Conservation (phyloP, 2,797 vertebrate species). For the Threskiornis aethiopicus region DNA sequence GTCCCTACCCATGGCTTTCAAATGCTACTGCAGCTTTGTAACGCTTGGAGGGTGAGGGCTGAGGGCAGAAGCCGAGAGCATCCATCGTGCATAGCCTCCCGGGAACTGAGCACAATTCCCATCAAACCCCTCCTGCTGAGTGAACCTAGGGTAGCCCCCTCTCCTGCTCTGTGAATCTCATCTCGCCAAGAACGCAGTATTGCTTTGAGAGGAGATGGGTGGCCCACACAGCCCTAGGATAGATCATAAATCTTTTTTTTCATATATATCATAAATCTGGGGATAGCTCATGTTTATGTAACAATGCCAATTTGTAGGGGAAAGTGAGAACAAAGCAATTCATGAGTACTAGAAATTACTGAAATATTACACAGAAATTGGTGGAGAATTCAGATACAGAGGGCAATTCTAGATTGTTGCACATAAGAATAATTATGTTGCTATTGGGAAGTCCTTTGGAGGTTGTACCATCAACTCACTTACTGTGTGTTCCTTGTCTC, state of each 20-base stretch:
- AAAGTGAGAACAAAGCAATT: neutral
- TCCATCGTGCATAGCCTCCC: accelerated
- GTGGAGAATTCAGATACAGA: neutral
- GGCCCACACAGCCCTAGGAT: neutral
- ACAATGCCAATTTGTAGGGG: neutral
- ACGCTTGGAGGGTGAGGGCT: neutral
- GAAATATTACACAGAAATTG: neutral
- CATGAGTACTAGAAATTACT: neutral
- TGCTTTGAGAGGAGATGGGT: neutral
- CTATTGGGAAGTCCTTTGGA: neutral
- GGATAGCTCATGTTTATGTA: neutral
- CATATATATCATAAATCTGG: neutral
- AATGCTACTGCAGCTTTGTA: neutral
- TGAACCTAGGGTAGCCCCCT: neutral
- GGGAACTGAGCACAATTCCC: neutral
- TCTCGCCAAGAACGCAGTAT: neutral
- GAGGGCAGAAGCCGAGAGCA: neutral
- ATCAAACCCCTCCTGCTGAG: neutral
- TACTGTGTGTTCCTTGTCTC: neutral
- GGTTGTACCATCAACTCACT: neutral
- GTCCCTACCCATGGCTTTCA: neutral
- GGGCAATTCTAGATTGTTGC: neutral
- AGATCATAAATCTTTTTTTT: neutral
- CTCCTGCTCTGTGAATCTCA: neutral
- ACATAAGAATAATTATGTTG: neutral